These are phyloP conservation scores for Limnothrissa miodon DNA, from an alignment of 2,113 vertebrate species.

Conservation along the genomic window DNA sequence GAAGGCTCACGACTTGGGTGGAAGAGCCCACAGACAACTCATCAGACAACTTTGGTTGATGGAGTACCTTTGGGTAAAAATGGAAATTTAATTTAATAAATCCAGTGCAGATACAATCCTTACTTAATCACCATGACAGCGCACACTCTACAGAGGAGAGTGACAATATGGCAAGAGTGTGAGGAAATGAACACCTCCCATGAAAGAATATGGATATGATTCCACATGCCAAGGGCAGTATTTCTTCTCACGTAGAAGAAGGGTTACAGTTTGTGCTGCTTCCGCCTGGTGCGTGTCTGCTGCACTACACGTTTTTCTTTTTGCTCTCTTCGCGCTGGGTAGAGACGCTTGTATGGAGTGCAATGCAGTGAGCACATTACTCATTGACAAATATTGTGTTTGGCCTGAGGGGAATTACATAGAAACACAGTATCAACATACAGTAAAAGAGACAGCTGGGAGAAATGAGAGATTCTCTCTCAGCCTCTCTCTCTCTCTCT, in stretches of 20 bases:
- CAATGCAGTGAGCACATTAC: slow-evolving; percentile 50
- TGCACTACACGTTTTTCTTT: slow-evolving; percentile 56
- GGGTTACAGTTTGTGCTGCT: slow-evolving; percentile 48
- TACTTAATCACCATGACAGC: slow-evolving; percentile 67
- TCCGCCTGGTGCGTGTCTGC: slow-evolving; percentile 58
- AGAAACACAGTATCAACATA: slow-evolving; percentile 49
- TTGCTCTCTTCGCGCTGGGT: slow-evolving; percentile 43
- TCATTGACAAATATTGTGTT: slow-evolving; percentile 55
- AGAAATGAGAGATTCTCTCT: not conserved
- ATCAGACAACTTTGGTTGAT: slow-evolving; percentile 39
- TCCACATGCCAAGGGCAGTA: slow-evolving; percentile 54
- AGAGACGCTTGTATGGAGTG: slow-evolving; percentile 31
- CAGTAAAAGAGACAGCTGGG: not conserved
- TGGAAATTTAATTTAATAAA: slow-evolving; percentile 64
- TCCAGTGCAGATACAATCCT: slow-evolving; percentile 53
- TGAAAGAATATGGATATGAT: slow-evolving; percentile 61
- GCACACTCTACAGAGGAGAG: slow-evolving; percentile 51
- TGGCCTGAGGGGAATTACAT: slow-evolving; percentile 48
- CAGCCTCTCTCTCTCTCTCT: not conserved
- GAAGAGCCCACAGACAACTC: slow-evolving; percentile 25
- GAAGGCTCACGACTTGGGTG: not conserved
- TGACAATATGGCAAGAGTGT: slow-evolving; percentile 49
- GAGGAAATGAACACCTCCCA: slow-evolving; percentile 42
- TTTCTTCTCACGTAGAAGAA: slow-evolving; percentile 49
- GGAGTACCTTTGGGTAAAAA: slow-evolving; percentile 49